These are phyloP conservation scores for Onychostoma macrolepis DNA, from an alignment of 2,113 vertebrate species.

Conservation along the genomic window DNA sequence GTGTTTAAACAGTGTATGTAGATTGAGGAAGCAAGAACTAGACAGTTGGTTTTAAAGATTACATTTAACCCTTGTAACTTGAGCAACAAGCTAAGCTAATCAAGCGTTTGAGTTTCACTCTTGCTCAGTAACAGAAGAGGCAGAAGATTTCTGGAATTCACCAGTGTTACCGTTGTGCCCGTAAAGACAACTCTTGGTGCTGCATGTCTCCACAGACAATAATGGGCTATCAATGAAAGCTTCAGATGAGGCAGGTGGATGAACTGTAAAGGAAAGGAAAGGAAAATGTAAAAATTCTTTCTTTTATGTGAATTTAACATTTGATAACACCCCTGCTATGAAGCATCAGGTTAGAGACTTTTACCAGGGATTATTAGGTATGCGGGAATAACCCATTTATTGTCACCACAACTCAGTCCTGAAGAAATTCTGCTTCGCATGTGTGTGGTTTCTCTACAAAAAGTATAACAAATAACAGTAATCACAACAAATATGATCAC, in stretches of 20 bases:
- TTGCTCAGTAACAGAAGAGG: neutral
- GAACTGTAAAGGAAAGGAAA: neutral
- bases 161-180: neutral
- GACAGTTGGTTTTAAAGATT: neutral
- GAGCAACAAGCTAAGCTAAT: neutral
- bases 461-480: neutral
- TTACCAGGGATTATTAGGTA: neutral
- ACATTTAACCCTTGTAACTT: neutral
- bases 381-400: neutral
- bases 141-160: neutral
- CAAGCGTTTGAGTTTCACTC: neutral
- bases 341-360: neutral
- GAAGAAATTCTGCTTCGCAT: neutral
- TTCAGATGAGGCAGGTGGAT: neutral
- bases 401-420: neutral
- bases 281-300: neutral
- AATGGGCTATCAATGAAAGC: neutral
- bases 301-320: neutral
- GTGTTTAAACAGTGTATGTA: neutral
- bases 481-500: neutral
- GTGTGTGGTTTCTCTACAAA: neutral
- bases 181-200: neutral
- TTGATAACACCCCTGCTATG: neutral
- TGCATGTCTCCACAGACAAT: neutral
- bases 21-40: neutral